Percentiles rank a stretch among this genome's conserved stretches.
Evolutionary conservation across 1,140 invertebrate genomes (phyloP).

Genomic region (Cotesia chilonis): DNA sequence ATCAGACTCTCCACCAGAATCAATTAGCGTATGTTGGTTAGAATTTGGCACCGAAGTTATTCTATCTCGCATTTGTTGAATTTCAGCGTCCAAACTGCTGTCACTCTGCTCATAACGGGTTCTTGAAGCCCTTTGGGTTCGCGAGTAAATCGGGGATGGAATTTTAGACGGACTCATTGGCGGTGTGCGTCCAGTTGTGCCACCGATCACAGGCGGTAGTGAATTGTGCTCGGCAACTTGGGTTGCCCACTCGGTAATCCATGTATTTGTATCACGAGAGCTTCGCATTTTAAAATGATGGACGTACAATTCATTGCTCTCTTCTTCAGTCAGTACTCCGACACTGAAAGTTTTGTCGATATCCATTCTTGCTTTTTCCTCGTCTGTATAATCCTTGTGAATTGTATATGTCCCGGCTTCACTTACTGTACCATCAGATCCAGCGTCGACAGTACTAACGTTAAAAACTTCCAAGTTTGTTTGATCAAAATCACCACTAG

Average conservation of each 20-base stretch:
- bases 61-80: slow-evolving; percentile 73
- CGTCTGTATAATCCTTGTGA: slow-evolving; percentile 84
- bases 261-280: slow-evolving; percentile 54
- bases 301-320: slow-evolving; percentile 61
- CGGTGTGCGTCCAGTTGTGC: slow-evolving; percentile 61
- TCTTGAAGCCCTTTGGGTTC: slow-evolving; percentile 54
- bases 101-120: slow-evolving; percentile 54
- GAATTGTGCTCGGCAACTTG: slow-evolving; percentile 65
- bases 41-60: slow-evolving; percentile 42
- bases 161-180: slow-evolving; percentile 72
- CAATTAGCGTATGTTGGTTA: slow-evolving; percentile 41
- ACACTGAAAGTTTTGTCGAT: slow-evolving; percentile 83
- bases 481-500: slow-evolving; percentile 37
- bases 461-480: slow-evolving; percentile 52
- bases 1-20: slow-evolving; percentile 53
- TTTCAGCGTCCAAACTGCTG: slow-evolving; percentile 70
- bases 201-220: slow-evolving; percentile 48
- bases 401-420: slow-evolving; percentile 90
- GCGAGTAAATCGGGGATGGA: slow-evolving; percentile 69
- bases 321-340: slow-evolving; percentile 60
- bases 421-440: slow-evolving; percentile 72
- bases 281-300: slow-evolving; percentile 54
- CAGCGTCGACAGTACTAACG: slow-evolving; percentile 49
- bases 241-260: slow-evolving; percentile 70
- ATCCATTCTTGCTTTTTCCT: slow-evolving; percentile 85